phyloP scores from a whole-genome alignment of 2,888 invertebrate genomes.

The Molorchus minor region DNA sequence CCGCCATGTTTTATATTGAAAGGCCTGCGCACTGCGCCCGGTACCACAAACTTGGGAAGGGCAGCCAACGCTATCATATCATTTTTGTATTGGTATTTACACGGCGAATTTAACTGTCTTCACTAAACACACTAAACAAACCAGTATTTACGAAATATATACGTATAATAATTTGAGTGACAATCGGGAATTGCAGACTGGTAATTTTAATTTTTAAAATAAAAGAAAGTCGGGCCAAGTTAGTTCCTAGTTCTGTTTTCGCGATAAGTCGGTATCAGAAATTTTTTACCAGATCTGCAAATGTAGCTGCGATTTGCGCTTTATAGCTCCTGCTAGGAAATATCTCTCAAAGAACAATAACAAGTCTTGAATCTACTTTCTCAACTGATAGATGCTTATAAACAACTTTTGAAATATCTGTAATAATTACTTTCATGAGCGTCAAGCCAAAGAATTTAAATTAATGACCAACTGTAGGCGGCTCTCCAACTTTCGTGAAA shows the following conservation, averaged over 20 bases:
- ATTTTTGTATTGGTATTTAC: conserved; percentile 36
- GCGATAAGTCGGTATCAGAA: not conserved
- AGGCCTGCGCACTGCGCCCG: conserved; percentile 52
- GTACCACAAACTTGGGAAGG: conserved; percentile 39
- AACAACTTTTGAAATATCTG: too few relatives aligned
- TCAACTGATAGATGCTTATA: too few relatives aligned
- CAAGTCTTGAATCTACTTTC: too few relatives aligned
- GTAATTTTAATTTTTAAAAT: conserved; percentile 23
- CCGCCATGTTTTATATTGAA: conserved; percentile 80
- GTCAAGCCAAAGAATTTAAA: too few relatives aligned
- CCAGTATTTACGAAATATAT: conserved; percentile 9
- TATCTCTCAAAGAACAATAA: too few relatives aligned
- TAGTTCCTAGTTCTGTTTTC: conserved; percentile 10
- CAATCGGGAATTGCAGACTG: conserved; percentile 28
- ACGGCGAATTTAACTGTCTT: conserved; percentile 31
- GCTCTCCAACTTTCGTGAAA: too few relatives aligned
- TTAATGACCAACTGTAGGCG: too few relatives aligned
- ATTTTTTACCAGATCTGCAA: too few relatives aligned
- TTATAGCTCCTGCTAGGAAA: too few relatives aligned
- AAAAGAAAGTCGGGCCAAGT: conserved; percentile 14
- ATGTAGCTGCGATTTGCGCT: too few relatives aligned
- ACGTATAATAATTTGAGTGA: conserved; percentile 17
- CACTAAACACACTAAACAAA: not conserved
- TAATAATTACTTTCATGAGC: too few relatives aligned
- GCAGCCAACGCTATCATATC: conserved; percentile 53